Evolutionary conservation across 1,140 invertebrate species (phyloP).

Genomic region (Drosophila prosaltans): DNA sequence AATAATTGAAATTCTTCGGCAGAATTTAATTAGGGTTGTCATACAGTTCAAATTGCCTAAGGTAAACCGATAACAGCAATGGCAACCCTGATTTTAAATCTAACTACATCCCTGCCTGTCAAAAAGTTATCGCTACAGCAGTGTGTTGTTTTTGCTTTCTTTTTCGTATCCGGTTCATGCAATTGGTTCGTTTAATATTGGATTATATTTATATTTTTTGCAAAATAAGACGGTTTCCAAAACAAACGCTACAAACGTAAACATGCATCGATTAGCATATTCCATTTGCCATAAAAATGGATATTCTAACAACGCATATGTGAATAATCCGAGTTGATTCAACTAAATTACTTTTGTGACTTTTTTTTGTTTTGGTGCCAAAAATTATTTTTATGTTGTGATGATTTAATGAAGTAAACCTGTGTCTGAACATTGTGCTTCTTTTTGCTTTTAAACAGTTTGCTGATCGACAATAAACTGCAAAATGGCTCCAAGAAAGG

Average conservation of each 20-base stretch:
- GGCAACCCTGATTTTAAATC: conserved; percentile 9
- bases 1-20: neutral
- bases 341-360: conserved; percentile 37
- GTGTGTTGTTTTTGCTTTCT: conserved; percentile 55
- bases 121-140: conserved; percentile 54
- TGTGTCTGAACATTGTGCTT: conserved; percentile 28
- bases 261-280: conserved; percentile 20
- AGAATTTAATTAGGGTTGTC: neutral
- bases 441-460: conserved; percentile 38
- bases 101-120: conserved; percentile 24
- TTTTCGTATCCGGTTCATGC: conserved; percentile 75
- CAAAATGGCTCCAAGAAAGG: conserved; percentile 97
- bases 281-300: neutral
- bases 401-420: conserved; percentile 34
- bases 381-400: conserved; percentile 43
- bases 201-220: conserved; percentile 36
- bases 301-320: neutral
- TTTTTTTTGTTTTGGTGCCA: conserved; percentile 28
- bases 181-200: conserved; percentile 63
- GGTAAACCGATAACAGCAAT: conserved; percentile 17
- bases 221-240: conserved; percentile 42
- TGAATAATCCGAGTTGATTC: conserved; percentile 24
- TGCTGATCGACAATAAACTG: conserved; percentile 51
- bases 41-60: too few species aligned
- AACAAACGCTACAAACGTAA: conserved; percentile 39